phyloP scores from a whole-genome alignment of 37 sponge, comb jelly and placozoan species.

The Crambe crambe region DNA sequence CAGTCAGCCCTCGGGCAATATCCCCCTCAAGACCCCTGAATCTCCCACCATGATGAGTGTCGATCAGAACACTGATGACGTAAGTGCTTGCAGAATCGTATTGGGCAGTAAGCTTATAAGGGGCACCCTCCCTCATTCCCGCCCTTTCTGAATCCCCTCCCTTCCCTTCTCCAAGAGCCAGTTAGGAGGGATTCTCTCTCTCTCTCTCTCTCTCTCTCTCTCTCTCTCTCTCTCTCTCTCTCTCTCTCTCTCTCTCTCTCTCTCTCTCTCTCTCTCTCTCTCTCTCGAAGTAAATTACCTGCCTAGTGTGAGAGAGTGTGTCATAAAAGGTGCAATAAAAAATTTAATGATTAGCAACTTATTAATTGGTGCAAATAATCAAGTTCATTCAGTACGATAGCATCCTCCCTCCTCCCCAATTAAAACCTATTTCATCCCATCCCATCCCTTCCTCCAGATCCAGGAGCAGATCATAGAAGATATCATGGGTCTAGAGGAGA shows the following conservation, averaged over 20 bases:
- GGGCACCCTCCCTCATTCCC: not conserved
- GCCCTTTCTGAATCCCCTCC: not conserved
- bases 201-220: conserved; percentile 11
- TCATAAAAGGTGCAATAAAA: too few relatives aligned
- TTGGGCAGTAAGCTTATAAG: not conserved
- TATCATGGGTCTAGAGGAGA: conserved; percentile 71
- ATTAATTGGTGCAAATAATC: not conserved
- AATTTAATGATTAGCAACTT: too few relatives aligned
- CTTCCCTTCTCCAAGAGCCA: conserved; percentile 8
- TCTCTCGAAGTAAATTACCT: too few relatives aligned
- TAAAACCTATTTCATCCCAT: not conserved
- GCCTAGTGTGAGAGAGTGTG: too few relatives aligned
- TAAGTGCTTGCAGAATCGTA: conserved; percentile 17
- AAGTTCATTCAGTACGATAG: too few relatives aligned
- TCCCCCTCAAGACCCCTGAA: conserved; percentile 32
- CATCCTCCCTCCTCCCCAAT: not conserved
- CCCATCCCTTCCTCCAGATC: conserved; percentile 16
- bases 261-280: not conserved
- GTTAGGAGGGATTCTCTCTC: not conserved
- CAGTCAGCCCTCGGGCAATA: not conserved
- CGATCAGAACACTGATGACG: conserved; percentile 40
- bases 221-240: conserved; percentile 14
- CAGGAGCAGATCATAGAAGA: conserved; percentile 73
- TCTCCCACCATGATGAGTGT: conserved; percentile 62
- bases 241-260: conserved; percentile 15